phyloP scores from a whole-genome alignment of 2,113 vertebrate species.

The Myodes glareolus region DNA sequence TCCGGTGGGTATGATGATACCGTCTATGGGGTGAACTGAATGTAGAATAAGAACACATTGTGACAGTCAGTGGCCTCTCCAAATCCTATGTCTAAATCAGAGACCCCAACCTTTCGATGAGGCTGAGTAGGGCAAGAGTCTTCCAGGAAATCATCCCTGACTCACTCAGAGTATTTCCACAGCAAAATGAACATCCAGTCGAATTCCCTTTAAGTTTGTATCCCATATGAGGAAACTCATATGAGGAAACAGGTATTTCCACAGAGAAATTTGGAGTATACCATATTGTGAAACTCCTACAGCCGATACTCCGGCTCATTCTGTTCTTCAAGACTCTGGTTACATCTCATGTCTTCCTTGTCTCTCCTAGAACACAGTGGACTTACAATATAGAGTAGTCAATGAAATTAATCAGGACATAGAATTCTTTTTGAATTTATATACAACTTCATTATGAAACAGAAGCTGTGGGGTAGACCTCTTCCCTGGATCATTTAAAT shows the following conservation, averaged over 20 bases:
- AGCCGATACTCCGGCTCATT: not conserved
- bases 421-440: constrained; percentile 22
- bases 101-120: not conserved
- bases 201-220: not conserved
- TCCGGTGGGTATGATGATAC: not conserved
- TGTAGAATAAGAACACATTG: not conserved
- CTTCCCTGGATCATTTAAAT: not conserved
- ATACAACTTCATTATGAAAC: not conserved
- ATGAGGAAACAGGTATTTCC: not conserved
- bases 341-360: not conserved
- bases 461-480: not conserved
- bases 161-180: not conserved
- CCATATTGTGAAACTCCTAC: not conserved
- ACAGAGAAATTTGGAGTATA: not conserved
- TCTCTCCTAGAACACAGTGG: not conserved
- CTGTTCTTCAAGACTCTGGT: not conserved
- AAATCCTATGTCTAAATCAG: not conserved
- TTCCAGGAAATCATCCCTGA: not conserved
- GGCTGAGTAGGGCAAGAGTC: not conserved
- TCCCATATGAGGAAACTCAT: not conserved
- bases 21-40: not conserved
- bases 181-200: not conserved
- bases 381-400: not conserved
- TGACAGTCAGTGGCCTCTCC: not conserved
- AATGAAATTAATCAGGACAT: not conserved